A percentile compares a stretch with the other conserved stretches of the same genome.
Conservation (phyloP, 2,113 vertebrate genomes). For the Leptobrachium ailaonicum region DNA sequence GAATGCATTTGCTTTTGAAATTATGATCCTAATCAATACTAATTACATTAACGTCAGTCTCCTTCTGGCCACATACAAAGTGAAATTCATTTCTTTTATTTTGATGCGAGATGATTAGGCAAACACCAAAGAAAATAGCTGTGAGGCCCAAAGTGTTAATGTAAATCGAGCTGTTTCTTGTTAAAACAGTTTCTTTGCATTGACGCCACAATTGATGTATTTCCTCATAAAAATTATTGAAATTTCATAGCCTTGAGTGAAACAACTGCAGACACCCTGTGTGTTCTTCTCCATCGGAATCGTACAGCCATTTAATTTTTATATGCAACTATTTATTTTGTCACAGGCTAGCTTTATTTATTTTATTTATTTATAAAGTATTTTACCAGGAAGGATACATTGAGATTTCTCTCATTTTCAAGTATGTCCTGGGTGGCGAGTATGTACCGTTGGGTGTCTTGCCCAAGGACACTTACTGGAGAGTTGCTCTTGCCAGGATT, state of each 20-base stretch:
- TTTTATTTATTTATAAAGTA: too few relatives aligned
- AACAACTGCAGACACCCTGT: not conserved
- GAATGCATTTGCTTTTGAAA: constrained; percentile 3
- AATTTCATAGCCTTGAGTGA: constrained; percentile 39
- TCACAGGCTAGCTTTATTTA: not conserved
- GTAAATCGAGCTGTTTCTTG: constrained; percentile 35
- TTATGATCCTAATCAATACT: constrained; percentile 33
- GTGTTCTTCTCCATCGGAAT: not conserved
- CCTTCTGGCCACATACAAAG: constrained; percentile 18
- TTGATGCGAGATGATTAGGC: constrained; percentile 17
- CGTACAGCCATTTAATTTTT: constrained; percentile 16
- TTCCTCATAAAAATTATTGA: constrained; percentile 40
- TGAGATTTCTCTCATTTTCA: too few relatives aligned
- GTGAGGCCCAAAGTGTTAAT: constrained; percentile 31
- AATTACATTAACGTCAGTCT: constrained; percentile 30
- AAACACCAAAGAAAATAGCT: constrained; percentile 33
- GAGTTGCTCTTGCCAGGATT: too few relatives aligned
- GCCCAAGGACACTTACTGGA: too few relatives aligned
- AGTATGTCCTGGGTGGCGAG: too few relatives aligned
- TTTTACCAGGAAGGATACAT: too few relatives aligned
- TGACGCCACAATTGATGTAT: constrained; percentile 41
- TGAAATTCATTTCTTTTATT: constrained; percentile 24
- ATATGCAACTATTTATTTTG: constrained; percentile 26
- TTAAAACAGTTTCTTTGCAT: constrained; percentile 33
- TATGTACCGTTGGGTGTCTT: too few relatives aligned